phyloP scores from a whole-genome alignment of 2,113 vertebrate species.

The Oryzias celebensis region DNA sequence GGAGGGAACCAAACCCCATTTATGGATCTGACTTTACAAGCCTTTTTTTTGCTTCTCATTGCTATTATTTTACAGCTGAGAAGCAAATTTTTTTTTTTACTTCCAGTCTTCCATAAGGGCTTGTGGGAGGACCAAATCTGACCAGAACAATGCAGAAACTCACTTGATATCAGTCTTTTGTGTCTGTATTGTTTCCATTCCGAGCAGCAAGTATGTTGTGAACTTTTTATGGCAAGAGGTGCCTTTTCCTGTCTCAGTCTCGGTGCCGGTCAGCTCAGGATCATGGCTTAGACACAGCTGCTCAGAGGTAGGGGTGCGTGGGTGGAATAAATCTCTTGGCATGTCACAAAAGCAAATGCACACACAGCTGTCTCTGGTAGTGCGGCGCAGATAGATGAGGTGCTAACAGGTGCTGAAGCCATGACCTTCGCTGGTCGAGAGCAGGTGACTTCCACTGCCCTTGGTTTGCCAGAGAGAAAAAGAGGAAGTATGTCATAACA shows the following conservation, averaged over 20 bases:
- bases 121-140: conserved; percentile 57
- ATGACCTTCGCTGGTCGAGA: conserved; percentile 68
- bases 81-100: conserved; percentile 32
- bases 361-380: conserved; percentile 75
- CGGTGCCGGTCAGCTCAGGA: conserved; percentile 63
- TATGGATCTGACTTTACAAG: conserved; percentile 54
- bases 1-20: conserved; percentile 42
- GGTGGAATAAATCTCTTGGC: conserved; percentile 75
- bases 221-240: conserved; percentile 59
- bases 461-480: conserved; percentile 63
- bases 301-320: conserved; percentile 73
- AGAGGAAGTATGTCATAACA: conserved; percentile 63
- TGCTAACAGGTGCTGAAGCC: conserved; percentile 77
- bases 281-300: conserved; percentile 70
- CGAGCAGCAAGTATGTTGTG: conserved; percentile 64
- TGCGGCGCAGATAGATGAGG: conserved; percentile 73
- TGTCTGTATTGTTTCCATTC: conserved; percentile 57
- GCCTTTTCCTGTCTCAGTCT: conserved; percentile 62
- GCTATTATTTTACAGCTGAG: conserved; percentile 37
- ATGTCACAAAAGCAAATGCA: conserved; percentile 58
- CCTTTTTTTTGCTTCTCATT: conserved; percentile 32
- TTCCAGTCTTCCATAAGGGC: conserved; percentile 34
- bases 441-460: conserved; percentile 77
- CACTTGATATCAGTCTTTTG: conserved; percentile 46
- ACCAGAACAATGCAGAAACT: conserved; percentile 44